Conservation (phyloP, 1,140 invertebrate species). For the Drosophila gunungcola region DNA sequence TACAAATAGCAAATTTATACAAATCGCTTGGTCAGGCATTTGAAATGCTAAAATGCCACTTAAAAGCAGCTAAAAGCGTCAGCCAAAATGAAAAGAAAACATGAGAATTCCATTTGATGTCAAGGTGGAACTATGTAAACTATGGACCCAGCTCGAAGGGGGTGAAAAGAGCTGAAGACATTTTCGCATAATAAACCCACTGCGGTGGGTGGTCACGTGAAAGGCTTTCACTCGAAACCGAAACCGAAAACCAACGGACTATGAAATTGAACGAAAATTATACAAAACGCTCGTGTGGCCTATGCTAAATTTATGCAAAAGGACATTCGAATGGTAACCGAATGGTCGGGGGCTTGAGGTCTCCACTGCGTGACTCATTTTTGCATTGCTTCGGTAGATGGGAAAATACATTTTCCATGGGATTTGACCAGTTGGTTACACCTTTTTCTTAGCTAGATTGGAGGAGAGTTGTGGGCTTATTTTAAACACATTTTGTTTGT, state of each 20-base stretch:
- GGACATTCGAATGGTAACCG: conserved; percentile 37
- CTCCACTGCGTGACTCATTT: conserved; percentile 32
- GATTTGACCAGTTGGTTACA: conserved; percentile 23
- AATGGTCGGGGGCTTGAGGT: conserved; percentile 2
- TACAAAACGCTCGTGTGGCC: conserved; percentile 61
- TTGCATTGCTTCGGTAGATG: conserved; percentile 19
- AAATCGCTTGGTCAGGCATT: conserved; percentile 67
- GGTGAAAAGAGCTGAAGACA: conserved; percentile 5
- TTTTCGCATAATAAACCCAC: conserved; percentile 57
- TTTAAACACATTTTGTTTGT: neutral
- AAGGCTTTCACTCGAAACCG: conserved; percentile 66
- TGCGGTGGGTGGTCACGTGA: conserved; percentile 58
- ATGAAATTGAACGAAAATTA: conserved; percentile 84
- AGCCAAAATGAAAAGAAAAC: conserved; percentile 84
- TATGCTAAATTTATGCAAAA: conserved; percentile 75
- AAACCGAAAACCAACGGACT: conserved; percentile 73
- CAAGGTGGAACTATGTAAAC: conserved; percentile 80
- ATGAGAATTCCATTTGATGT: conserved; percentile 81
- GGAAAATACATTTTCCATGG: conserved; percentile 22
- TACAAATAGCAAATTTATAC: conserved; percentile 84
- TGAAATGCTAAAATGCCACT: conserved; percentile 84
- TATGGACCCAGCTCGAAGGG: conserved; percentile 33
- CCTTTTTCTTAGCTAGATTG: conserved; percentile 1
- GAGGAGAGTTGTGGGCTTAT: neutral
- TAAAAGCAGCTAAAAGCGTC: conserved; percentile 71